Evolutionary conservation across 1,140 invertebrate species (phyloP), one percentile per base, ranked within the genome.

Genomic region (Brachionus plicatilis): DNA sequence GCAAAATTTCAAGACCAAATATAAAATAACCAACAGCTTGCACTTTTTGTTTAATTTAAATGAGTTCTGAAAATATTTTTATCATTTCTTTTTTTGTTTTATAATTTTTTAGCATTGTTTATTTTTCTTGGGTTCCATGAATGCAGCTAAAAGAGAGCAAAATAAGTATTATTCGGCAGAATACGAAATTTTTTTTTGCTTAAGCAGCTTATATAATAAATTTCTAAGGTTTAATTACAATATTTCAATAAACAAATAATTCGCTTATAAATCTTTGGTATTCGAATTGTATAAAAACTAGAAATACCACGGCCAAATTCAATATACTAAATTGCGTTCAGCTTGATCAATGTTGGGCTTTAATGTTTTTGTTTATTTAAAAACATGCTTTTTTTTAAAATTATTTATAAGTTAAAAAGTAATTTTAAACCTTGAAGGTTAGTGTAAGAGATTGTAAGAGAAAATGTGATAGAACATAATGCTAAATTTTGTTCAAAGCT

Each of bases 151-250:
- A 37, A 33, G 33, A 41, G 33, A 68, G 27, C 17, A 29, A 29
- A 33, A 68, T 33, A 41, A 68, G 66, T 68, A 68, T 68, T 33
- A 33, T 68, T 68, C 66, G 33, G 27, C 33, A 33, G 33, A 68
- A 68, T 24, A 60, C 6, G 17, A 41, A 66, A 33, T 2, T 33
- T 33, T 29, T 68, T 41, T 41, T n/a, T 68, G 66, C 33, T 33
- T 68, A 68, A 68, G 66, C 66, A 68, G 66, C 66, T 68, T 68
- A 68, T 68, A 68, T 68, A 68, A 68, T 33, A 68, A 68, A 24
- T 68, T 68, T 68, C 27, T 68, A 68, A 68, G 66, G 66, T 68
- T 68, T 68, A 68, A 68, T 68, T 68, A 68, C 66, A 37, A 68
- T 24, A 33, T 68, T 68, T 68, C 66, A 68, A 68, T 68, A 68